phyloP scores from a whole-genome alignment of 2,797 vertebrate genomes.

The Coracias cyanogaster region DNA sequence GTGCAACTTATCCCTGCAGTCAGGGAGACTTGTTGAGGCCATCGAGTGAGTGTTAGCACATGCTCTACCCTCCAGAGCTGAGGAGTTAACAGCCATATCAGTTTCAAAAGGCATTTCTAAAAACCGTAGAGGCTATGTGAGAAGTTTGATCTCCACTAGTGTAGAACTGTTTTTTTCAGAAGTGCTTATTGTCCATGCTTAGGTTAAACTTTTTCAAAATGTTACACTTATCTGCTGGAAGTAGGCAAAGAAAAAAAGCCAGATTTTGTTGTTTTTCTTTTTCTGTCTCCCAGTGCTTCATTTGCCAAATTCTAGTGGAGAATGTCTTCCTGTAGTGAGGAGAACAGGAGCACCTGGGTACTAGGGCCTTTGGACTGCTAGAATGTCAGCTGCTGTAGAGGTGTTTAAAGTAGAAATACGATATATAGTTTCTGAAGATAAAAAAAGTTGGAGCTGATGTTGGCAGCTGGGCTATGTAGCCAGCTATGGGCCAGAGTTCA shows the following conservation, averaged over 20 bases:
- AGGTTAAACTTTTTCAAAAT: not conserved
- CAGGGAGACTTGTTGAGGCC: not conserved
- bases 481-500: not conserved
- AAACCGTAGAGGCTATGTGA: not conserved
- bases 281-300: not conserved
- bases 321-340: not conserved
- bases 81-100: not conserved
- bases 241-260: not conserved
- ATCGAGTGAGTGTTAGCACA: not conserved
- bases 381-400: not conserved
- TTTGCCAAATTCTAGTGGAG: not conserved
- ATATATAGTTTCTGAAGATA: not conserved
- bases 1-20: not conserved
- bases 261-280: not conserved
- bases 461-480: not conserved
- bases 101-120: not conserved
- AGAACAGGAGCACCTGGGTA: not conserved
- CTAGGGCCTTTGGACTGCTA: not conserved
- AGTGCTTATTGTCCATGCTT: not conserved
- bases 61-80: not conserved
- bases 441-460: not conserved
- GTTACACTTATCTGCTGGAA: not conserved
- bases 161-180: not conserved
- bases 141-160: not conserved
- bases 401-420: not conserved